Evolutionary conservation across 1,140 invertebrate species (phyloP).

Genomic region (Drosophila biarmipes): DNA sequence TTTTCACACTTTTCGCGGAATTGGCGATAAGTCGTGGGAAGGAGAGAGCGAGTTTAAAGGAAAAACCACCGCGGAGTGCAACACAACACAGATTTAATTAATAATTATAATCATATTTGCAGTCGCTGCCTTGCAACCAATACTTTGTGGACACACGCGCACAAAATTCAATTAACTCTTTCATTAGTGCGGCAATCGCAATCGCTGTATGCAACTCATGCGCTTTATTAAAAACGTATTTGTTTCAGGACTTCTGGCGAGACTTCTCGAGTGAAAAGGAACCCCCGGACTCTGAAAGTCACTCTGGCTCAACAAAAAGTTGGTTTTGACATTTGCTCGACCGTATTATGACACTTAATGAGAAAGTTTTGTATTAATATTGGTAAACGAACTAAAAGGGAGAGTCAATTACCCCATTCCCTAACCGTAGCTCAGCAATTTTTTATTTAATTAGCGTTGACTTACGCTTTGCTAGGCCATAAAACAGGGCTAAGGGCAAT

Average conservation of each 20-base stretch:
- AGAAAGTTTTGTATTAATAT: conserved; percentile 57
- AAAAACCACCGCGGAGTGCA: conserved; percentile 9
- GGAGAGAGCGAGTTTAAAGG: conserved; percentile 1
- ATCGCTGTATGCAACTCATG: conserved; percentile 31
- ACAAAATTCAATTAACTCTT: conserved; percentile 60
- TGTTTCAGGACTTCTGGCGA: conserved; percentile 27
- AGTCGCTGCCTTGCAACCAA: conserved; percentile 23
- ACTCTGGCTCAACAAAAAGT: conserved; percentile 38
- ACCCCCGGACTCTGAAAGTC: neutral
- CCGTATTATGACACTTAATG: conserved; percentile 54
- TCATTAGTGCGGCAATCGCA: conserved; percentile 32
- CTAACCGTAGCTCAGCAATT: conserved; percentile 41
- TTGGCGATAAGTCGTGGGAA: neutral
- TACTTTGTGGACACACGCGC: conserved; percentile 30
- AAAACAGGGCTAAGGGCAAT: conserved; percentile 31
- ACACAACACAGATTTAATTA: conserved; percentile 40
- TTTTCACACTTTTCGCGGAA: conserved; percentile 12
- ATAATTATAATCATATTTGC: conserved; percentile 46
- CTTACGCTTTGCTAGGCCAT: conserved; percentile 54
- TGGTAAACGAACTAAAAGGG: conserved; percentile 42
- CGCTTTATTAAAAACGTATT: conserved; percentile 66
- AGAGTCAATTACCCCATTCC: conserved; percentile 42
- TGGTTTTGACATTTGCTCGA: conserved; percentile 52
- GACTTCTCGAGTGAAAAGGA: conserved; percentile 8
- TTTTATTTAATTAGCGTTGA: conserved; percentile 77